phyloP scores from a whole-genome alignment of 2,888 invertebrate genomes.

The Cataglyphis rosenhaueri region DNA sequence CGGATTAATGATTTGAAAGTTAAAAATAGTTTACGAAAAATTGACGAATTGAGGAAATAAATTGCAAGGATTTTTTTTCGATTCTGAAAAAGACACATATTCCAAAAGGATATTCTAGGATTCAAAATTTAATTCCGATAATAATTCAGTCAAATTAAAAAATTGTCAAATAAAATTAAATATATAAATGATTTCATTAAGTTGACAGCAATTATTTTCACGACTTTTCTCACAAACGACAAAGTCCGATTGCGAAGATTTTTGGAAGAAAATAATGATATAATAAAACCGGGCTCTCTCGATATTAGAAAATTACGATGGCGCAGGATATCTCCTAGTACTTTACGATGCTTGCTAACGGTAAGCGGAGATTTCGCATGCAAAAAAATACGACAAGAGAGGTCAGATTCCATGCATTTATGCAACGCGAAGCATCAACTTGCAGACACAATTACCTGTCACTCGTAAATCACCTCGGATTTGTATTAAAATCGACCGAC shows the following conservation, averaged over 20 bases:
- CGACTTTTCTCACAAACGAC: not conserved
- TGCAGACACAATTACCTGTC: conserved; percentile 17
- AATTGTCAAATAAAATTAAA: not conserved
- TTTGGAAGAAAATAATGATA: too few species aligned
- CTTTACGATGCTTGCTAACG: conserved; percentile 16
- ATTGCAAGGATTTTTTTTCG: not conserved
- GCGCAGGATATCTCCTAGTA: not conserved
- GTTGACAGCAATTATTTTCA: not conserved
- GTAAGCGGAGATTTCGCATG: conserved; percentile 42
- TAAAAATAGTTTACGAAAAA: not conserved
- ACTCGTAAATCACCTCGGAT: conserved; percentile 7
- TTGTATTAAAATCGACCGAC: conserved; percentile 10
- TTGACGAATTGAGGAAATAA: not conserved
- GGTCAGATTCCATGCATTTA: conserved; percentile 47
- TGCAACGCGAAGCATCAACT: conserved; percentile 1
- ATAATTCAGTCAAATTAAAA: not conserved
- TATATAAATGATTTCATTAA: not conserved
- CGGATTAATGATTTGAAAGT: not conserved
- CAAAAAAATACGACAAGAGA: conserved; percentile 21
- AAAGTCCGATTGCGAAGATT: not conserved
- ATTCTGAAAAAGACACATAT: not conserved
- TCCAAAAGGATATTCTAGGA: too few species aligned
- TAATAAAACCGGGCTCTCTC: not conserved
- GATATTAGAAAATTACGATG: not conserved
- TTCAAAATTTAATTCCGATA: not conserved